Evolutionary conservation across 2,113 vertebrate genomes (phyloP), one percentile per base, ranked within the genome.

Genomic region (Perca fluviatilis): DNA sequence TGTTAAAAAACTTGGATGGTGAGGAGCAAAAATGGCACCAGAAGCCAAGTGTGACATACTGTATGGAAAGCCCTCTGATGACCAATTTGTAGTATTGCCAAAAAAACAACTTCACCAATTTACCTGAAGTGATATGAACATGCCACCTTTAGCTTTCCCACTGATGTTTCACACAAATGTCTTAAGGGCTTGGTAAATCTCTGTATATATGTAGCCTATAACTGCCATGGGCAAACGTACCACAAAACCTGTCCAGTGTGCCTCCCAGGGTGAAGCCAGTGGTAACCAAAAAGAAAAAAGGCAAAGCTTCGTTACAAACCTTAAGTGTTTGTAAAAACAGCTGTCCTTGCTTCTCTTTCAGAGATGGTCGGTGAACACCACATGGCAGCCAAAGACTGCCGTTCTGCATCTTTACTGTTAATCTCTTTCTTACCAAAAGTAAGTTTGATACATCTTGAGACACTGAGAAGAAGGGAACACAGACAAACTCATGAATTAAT

Each of bases 351-450:
- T 53, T 19, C 25, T 71, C 15, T 70, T 46, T 72, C 57, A 43
- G 36, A 66, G 56, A 62, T 33, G 3, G 2, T 3, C 6, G 14
- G 16, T 33, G 12, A 60, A 58, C 85, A 73, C 74, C 43, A 83
- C 86, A 87, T 60, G 82, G 83, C 84, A 86, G 83, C 80, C 36
- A 56, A 74, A 66, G 82, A 84, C 91, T 79, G 65, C 82, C 65
- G 3, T 43, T 50, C 16, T 76, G 56, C 80, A 88, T 40, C 72
- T 58, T 78, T n/a, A 58, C 63, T 61, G 66, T 23, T 78, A 1
- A 66, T 15, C 10, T 51, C 58, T 62, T 78, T 80, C 73, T 25
- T 70, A 79, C 66, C n/a, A 63, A 58, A 14, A 27, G 43, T 46
- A 36, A 18, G 36, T 88, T 71, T 83, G 66, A 73, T 61, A 83